phyloP scores from a whole-genome alignment of 2,113 vertebrate genomes.

The Platichthys stellatus region DNA sequence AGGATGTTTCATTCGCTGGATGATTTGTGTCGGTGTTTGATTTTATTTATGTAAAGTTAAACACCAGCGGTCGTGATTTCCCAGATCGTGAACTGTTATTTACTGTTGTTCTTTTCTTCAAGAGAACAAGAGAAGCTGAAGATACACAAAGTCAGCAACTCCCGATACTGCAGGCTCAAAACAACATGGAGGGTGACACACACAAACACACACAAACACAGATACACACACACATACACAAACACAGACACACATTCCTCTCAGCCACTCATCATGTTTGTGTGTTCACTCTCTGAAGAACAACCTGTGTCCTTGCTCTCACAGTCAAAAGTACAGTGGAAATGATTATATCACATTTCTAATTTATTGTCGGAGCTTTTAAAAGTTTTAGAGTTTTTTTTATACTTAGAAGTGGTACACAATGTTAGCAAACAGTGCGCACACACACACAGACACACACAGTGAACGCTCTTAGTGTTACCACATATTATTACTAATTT shows the following conservation, averaged over 20 bases:
- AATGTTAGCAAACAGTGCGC: slow-evolving; percentile 8
- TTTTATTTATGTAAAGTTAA: too few relatives aligned
- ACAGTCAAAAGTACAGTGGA: not conserved
- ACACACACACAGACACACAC: slow-evolving; percentile 1
- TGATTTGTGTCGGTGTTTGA: too few relatives aligned
- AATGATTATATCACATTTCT: slow-evolving; percentile 40
- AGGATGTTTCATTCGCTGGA: too few relatives aligned
- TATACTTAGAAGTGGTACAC: slow-evolving; percentile 5
- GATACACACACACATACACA: too few relatives aligned
- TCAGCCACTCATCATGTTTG: too few relatives aligned
- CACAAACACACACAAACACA: too few relatives aligned
- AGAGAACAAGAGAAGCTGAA: not conserved
- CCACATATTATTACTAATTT: slow-evolving; percentile 42
- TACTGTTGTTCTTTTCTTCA: not conserved
- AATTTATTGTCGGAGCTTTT: slow-evolving; percentile 43
- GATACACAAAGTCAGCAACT: not conserved
- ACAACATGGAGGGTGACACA: too few relatives aligned
- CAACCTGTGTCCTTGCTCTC: not conserved
- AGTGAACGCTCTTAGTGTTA: not conserved
- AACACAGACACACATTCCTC: too few relatives aligned
- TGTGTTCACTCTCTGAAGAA: not conserved
- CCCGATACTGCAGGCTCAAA: too few relatives aligned
- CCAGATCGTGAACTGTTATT: not conserved
- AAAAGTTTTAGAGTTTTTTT: slow-evolving; percentile 34
- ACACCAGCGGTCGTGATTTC: too few relatives aligned